A percentile compares a stretch with the other conserved stretches of the same genome.
Evolutionary conservation across 2,797 vertebrate genomes (phyloP).

Genomic region (Protosalanx chinensis): DNA sequence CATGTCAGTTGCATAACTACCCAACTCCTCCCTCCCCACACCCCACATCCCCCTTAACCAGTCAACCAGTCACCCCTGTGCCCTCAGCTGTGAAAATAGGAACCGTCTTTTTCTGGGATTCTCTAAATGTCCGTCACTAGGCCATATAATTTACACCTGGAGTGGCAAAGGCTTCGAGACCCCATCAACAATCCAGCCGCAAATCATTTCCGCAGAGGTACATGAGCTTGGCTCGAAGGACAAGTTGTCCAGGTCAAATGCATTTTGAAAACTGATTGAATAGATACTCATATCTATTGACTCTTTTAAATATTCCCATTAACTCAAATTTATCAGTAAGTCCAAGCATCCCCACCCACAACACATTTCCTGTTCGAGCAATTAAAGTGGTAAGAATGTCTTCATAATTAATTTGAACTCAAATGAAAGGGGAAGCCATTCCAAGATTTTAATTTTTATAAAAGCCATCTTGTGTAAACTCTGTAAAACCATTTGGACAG

Average conservation of each 20-base stretch:
- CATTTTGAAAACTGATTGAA: conserved; percentile 4
- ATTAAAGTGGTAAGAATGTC: conserved; percentile 17
- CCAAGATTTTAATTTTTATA: conserved; percentile 31
- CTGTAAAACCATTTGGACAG: conserved; percentile 23
- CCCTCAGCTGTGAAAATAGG: conserved; percentile 63
- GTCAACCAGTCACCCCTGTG: conserved; percentile 20
- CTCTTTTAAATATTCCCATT: conserved; percentile 8
- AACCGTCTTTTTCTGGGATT: conserved; percentile 44
- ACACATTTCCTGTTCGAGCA: conserved; percentile 17
- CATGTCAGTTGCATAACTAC: conserved; percentile 58
- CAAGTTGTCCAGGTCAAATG: background rate
- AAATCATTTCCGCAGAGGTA: background rate
- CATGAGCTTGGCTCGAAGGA: too few species aligned
- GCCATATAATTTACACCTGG: conserved; percentile 26
- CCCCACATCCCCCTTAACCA: conserved; percentile 11
- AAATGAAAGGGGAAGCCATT: conserved; percentile 21
- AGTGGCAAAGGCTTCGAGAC: conserved; percentile 22
- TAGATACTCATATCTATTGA: background rate
- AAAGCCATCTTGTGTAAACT: conserved; percentile 39
- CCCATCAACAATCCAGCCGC: conserved; percentile 12
- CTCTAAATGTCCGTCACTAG: conserved; percentile 35
- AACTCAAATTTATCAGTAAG: background rate
- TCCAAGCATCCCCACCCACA: background rate
- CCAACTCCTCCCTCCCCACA: conserved; percentile 4
- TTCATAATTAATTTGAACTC: conserved; percentile 32